A percentile compares a stretch with the other conserved stretches of the same genome.
These are phyloP conservation scores for Gobius niger DNA, from an alignment of 2,113 vertebrate species.

Conservation along the genomic window DNA sequence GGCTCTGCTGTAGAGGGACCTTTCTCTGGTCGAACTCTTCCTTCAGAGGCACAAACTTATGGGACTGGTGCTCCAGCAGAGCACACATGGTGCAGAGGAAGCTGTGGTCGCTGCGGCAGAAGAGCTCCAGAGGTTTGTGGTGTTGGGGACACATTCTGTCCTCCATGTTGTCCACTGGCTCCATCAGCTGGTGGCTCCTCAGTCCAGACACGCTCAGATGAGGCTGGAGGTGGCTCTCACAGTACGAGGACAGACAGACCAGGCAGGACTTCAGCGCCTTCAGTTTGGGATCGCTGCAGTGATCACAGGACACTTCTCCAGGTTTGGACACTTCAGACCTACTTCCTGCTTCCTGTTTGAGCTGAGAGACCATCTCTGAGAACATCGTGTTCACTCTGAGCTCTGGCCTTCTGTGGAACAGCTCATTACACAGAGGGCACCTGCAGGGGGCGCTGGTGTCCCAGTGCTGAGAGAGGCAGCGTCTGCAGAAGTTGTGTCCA, in stretches of 20 bases:
- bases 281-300: neutral
- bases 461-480: slow-evolving; percentile 17
- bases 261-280: slow-evolving; percentile 3
- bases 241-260: slow-evolving; percentile 1
- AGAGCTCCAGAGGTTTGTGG: slow-evolving; percentile 10
- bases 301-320: neutral
- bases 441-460: neutral
- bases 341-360: slow-evolving; percentile 5
- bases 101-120: slow-evolving; percentile 7
- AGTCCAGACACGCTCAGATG: neutral
- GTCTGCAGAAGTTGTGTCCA: slow-evolving; percentile 1
- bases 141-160: slow-evolving; percentile 11
- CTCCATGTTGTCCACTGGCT: slow-evolving; percentile 16
- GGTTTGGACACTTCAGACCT: neutral
- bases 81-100: slow-evolving; percentile 17
- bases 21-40: neutral
- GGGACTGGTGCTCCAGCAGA: neutral
- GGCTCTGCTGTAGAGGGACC: slow-evolving; percentile 1
- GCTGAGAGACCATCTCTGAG: slow-evolving; percentile 24
- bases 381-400: slow-evolving; percentile 20
- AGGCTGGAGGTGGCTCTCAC: slow-evolving; percentile 3
- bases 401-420: neutral
- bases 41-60: slow-evolving; percentile 3
- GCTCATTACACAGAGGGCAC: slow-evolving; percentile 24
- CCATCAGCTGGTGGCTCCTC: neutral